These are phyloP conservation scores for Champsocephalus esox DNA, from an alignment of 2,797 vertebrate species.

Conservation along the genomic window DNA sequence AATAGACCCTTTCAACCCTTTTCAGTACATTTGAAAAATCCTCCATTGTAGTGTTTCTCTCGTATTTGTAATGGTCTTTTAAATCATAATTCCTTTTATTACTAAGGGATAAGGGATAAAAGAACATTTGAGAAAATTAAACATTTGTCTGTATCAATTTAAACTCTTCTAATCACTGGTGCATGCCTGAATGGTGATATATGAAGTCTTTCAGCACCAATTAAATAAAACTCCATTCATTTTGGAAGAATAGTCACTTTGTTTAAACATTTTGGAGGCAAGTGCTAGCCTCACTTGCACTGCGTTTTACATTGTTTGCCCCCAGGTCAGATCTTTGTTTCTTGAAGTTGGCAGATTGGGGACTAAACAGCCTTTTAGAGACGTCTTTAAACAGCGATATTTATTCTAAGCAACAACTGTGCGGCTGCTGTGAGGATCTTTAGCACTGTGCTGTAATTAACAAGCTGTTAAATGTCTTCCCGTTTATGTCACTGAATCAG, in stretches of 20 bases:
- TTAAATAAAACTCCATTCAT: slow-evolving; percentile 3
- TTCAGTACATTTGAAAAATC: slow-evolving; percentile 16
- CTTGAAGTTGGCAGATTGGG: slow-evolving; percentile 24
- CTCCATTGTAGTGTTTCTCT: not conserved
- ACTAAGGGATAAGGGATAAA: not conserved
- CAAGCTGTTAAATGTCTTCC: slow-evolving; percentile 30
- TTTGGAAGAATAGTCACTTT: not conserved
- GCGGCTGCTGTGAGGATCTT: slow-evolving; percentile 15
- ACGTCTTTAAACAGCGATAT: slow-evolving; percentile 24
- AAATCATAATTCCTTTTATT: slow-evolving; percentile 11
- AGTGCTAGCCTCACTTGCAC: not conserved
- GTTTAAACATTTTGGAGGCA: not conserved
- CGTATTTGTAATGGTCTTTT: slow-evolving; percentile 8
- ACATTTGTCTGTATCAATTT: slow-evolving; percentile 22
- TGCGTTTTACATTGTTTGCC: slow-evolving; percentile 16
- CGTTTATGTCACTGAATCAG: slow-evolving; percentile 12
- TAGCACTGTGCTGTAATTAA: not conserved
- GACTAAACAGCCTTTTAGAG: slow-evolving; percentile 13
- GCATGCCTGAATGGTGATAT: slow-evolving; percentile 3
- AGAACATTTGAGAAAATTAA: not conserved
- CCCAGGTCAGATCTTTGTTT: slow-evolving; percentile 18
- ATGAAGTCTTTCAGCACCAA: slow-evolving; percentile 4
- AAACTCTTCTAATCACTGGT: slow-evolving; percentile 3
- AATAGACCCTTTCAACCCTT: not conserved
- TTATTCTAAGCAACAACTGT: slow-evolving; percentile 12